Evolutionary conservation across 2,113 vertebrate genomes (phyloP).

Genomic region (Cephalopterus ornatus): DNA sequence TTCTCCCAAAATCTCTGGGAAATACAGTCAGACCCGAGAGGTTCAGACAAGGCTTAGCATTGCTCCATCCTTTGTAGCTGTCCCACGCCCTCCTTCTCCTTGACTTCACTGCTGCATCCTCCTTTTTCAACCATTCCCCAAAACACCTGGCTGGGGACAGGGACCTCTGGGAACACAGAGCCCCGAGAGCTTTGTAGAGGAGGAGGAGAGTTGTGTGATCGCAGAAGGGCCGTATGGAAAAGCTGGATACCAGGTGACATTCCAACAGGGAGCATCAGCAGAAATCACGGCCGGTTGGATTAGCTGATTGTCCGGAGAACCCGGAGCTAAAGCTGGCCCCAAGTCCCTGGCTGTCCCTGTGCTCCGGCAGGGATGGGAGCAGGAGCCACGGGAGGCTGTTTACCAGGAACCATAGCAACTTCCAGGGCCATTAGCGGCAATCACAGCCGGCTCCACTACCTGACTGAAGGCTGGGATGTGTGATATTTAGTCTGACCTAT

Average conservation of each 20-base stretch:
- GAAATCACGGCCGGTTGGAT: fast-evolving
- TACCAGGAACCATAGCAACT: slow-evolving; percentile 11
- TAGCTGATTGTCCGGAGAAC: fast-evolving
- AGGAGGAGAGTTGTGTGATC: background rate
- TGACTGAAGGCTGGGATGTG: slow-evolving; percentile 56
- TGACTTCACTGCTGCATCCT: fast-evolving
- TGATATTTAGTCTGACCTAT: slow-evolving; percentile 69
- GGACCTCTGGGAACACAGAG: fast-evolving
- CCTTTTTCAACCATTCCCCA: background rate
- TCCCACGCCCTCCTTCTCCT: no score
- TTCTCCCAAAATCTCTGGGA: background rate
- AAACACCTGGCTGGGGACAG: background rate
- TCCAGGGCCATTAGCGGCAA: slow-evolving; percentile 16
- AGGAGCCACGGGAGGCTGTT: background rate
- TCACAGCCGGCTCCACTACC: background rate
- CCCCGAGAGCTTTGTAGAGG: fast-evolving
- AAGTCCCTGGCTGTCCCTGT: background rate
- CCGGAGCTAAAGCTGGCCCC: background rate
- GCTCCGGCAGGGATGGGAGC: fast-evolving
- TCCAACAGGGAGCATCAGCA: background rate
- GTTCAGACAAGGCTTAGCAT: no score
- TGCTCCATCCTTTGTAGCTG: background rate
- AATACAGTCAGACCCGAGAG: fast-evolving
- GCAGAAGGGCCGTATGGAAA: fast-evolving
- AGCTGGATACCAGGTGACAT: background rate